phyloP scores from a whole-genome alignment of 2,113 vertebrate genomes.

The Loxodonta africana region DNA sequence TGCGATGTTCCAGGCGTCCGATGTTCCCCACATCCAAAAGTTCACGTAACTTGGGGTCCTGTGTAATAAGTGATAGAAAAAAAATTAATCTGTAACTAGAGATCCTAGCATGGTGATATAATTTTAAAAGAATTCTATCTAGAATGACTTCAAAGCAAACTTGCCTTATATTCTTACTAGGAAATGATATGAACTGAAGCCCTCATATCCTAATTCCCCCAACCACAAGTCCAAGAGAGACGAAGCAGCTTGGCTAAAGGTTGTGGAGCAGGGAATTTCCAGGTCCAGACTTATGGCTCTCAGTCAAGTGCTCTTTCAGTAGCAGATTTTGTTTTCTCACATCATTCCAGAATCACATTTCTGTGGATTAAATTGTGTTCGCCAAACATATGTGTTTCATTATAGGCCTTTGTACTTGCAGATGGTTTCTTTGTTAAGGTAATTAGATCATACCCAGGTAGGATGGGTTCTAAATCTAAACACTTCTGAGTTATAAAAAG shows the following conservation, averaged over 20 bases:
- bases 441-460: not conserved
- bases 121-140: not conserved
- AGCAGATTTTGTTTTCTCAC: not conserved
- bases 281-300: not conserved
- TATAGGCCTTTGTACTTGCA: not conserved
- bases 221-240: not conserved
- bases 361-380: too few species aligned
- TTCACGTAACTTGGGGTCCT: conserved; percentile 97
- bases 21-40: conserved; percentile 94
- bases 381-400: too few species aligned
- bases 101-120: not conserved
- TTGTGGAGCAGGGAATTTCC: not conserved
- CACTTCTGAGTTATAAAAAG: not conserved
- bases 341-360: not conserved
- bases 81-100: not conserved
- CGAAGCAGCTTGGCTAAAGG: not conserved
- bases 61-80: not conserved
- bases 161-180: not conserved
- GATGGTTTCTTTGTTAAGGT: not conserved
- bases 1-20: conserved; percentile 94
- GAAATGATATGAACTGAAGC: not conserved
- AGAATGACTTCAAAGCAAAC: not conserved
- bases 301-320: not conserved
- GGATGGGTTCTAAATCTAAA: not conserved
- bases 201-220: not conserved